Base-by-base conservation (phyloP, 2,888 invertebrate species). In the Stramonita haemastoma region DNA sequence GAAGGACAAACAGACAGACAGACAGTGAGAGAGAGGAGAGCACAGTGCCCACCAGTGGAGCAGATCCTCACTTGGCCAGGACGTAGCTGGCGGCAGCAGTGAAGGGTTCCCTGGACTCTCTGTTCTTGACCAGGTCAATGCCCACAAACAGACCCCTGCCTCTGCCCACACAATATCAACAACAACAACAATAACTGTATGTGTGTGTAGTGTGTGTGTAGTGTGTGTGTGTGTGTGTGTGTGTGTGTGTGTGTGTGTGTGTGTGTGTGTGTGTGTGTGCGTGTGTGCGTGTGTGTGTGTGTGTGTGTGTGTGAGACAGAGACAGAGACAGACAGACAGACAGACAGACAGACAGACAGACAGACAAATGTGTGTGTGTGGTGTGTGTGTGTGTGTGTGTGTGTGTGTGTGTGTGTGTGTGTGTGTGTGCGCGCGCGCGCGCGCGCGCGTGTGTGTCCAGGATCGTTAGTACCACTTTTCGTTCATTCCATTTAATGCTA, bases 141-240 rank as follows among this genome's bases (percentile, higher is more conserved):
- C 99, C 99, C 29, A 99, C 97, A 95, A 99, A 99, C 85, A 99
- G 96, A 0, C 99, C 99, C 89, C 97, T 96, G 0, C 99, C 99
- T 56, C 99, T 96, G 93, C 89, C 94, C 93, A 93, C 89, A 89
- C 22, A 85, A 46, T 8, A 46, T 46, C 46, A 46, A 46, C 46
- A 46, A 5, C 46, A 46, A 46, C 46, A 46, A 46, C 46, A 46
- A 46, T 8, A 46, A 46, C n/a, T n/a, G n/a, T n/a, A n/a, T n/a
- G n/a, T n/a, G n/a, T n/a, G n/a, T n/a, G n/a, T n/a, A n/a, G n/a
- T n/a, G n/a, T n/a, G n/a, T n/a, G n/a, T n/a, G n/a, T n/a, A n/a
- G n/a, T n/a, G n/a, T n/a, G n/a, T n/a, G n/a, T n/a, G n/a, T n/a
- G n/a, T n/a, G n/a, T n/a, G n/a, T n/a, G n/a, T n/a, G n/a, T n/a